Evolutionary conservation across 1,140 invertebrate genomes (phyloP), one percentile per base, ranked within the genome.

Genomic region (Leptonema lineaticorne): DNA sequence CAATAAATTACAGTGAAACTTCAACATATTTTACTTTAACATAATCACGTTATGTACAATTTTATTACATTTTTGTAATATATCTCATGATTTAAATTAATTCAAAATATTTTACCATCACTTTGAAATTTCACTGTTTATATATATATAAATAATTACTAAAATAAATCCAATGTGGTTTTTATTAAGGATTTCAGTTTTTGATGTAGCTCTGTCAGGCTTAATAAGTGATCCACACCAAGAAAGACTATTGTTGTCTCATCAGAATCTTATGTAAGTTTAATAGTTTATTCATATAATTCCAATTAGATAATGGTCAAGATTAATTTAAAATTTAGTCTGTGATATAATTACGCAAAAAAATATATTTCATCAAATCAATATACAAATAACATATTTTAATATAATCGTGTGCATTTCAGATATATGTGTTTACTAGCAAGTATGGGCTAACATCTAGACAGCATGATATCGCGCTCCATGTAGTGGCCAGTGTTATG

Each of bases 191-290:
- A 41, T 4, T 14, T 9, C 2, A 9, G 9, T 4, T 11, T 24
- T 1, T 4, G 37, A 62, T 26, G 67, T 72, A 14, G 29, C 73
- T 0, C 29, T 70, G 20, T 26, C 70, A 20, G 76, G 80, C 45
- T 81, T 78, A 48, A 75, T 81, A 27, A 80, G 81, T 53, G 79
- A 81, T 66, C 67, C 81, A 37, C 68, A 77, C 45, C 69, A 74
- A 50, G 78, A 81, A 58, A 75, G 80, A 75, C 82, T 78, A 63
- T 70, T 75, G 33, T 74, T 81, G 28, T 76, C 75, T 3, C 73
- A 78, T 68, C 81, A 82, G 71, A 76, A 82, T 73, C 69, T 81
- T 26, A 74, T 81, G 81, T 81, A 71, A 81, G 81, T 79, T 11
- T 24, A 20, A 26, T 16, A 63, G 24, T 8, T 28, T 64, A 30